Evolutionary conservation across 2,888 invertebrate species (phyloP), one percentile per base, ranked within the genome.

Genomic region (Caenorhabditis afra): DNA sequence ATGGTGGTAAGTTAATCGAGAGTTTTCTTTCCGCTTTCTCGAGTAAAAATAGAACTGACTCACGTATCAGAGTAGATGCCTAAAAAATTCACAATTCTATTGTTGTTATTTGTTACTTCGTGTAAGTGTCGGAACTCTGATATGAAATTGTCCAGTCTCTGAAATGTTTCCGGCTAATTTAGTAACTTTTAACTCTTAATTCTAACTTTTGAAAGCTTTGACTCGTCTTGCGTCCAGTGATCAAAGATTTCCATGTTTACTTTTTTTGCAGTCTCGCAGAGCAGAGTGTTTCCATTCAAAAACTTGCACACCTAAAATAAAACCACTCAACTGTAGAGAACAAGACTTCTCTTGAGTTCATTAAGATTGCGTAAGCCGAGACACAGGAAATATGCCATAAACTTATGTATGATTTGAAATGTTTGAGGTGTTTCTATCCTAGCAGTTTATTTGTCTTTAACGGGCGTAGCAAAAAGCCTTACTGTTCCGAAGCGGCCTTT

Each of bases 201-300:
- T 57, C 65, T 23, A 29, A 77, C 81, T 73, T 59, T 64, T 58
- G 81, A 74, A 39, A 81, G 37, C 77, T 78, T 79, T 29, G 53
- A 18, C 4, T 22, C 39, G 45, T 81, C 79, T 47, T 85, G 85
- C 20, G 71, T 70, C 80, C 85, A 83, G 65, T 85, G 85, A 62
- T 85, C 80, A 58, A 85, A 85, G 14, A 85, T 61, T 37, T 80
- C 75, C 79, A 84, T 75, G 35, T 83, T 83, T 3, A 85, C 83
- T 64, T 65, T 76, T 73, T 85, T 85, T 12, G 70, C 82, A 0
- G 85, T 78, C 45, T 77, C 81, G 52, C 71, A 59, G 18, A 74
- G 41, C 44, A 61, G 50, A 8, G 76, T 80, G n/a, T 47, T 67
- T 7, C 20, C 53, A 58, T 84, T 77, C 18, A 80, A n/a, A 62